These are phyloP conservation scores for Megalonaias nervosa DNA, from an alignment of 1,140 invertebrate species.

Conservation along the genomic window DNA sequence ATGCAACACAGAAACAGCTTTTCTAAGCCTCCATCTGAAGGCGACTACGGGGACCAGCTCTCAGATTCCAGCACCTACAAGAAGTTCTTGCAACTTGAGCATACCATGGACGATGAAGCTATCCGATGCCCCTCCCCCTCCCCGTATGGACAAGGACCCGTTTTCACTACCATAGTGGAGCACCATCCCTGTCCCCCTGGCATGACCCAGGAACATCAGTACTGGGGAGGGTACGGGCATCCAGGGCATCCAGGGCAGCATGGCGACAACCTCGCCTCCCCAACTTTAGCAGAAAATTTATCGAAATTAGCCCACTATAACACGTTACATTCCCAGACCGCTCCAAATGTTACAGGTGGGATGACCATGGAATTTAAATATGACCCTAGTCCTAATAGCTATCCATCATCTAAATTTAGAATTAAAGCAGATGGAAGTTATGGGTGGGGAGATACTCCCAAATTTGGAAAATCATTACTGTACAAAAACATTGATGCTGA, in stretches of 20 bases:
- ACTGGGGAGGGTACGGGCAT: constrained; percentile 16
- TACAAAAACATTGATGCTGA: constrained; percentile 35
- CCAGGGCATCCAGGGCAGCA: background rate
- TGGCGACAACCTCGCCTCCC: background rate
- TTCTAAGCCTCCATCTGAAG: constrained; percentile 30
- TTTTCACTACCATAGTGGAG: constrained; percentile 29
- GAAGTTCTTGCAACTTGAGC: constrained; percentile 45
- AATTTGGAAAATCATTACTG: constrained; percentile 20
- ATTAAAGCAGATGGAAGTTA: constrained; percentile 32
- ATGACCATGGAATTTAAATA: constrained; percentile 38
- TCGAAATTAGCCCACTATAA: constrained; percentile 35
- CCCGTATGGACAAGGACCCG: constrained; percentile 20
- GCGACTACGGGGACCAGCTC: constrained; percentile 33
- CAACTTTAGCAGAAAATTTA: constrained; percentile 31
- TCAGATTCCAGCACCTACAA: constrained; percentile 48
- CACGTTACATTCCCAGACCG: background rate
- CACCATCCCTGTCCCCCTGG: constrained; percentile 31
- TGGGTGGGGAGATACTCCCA: constrained; percentile 22
- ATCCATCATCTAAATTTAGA: constrained; percentile 38
- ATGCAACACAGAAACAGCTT: constrained; percentile 36
- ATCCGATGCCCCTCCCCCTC: constrained; percentile 28
- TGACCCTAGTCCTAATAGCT: constrained; percentile 18
- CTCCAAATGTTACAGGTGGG: background rate
- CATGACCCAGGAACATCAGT: constrained; percentile 18
- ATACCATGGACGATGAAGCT: constrained; percentile 42